Base-by-base conservation (phyloP, 2,797 vertebrate genomes). In the Smutsia gigantea region DNA sequence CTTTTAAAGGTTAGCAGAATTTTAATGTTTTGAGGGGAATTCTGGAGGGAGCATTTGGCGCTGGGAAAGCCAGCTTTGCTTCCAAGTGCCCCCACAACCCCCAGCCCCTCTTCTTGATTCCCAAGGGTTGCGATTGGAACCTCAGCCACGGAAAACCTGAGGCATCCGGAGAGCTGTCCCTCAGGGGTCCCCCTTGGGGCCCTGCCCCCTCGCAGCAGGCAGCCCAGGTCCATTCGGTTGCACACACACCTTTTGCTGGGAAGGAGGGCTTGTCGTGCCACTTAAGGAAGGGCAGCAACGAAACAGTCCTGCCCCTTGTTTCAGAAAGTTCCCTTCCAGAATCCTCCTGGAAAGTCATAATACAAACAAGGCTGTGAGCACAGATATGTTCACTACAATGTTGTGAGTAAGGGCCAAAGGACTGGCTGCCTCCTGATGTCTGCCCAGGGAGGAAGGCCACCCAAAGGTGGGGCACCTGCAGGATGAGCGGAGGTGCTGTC, bases 1-100 rank as follows among this genome's bases (percentile, higher is more conserved):
- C 74, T 69, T 75, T 86, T 87, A 63, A 74, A 93, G 21, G 5
- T 87, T 42, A 55, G n/a, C 15, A 57, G 42, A 68, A 85, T 71
- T 57, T 78, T 90, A 12, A 2, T 34, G 66, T 84, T 25, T 71
- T 90, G 57, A 74, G 51, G 37, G 91, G 49, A 66, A 63, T 55
- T 51, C 19, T 81, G 29, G 31, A 46, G 68, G 37, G 55, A 74
- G 37, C 55, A n/a, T 21, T 11, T 87, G 49, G 53, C 42, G 46
- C 29, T 53, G 21, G 37, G 59, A 77, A 55, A 87, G 19, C 37
- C 46, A 63, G 17, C 2, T 72, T 59, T 61, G n/a, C 51, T 85
- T 23, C 55, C n/a, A 27, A 0, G 4, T 42, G 10, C 25, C 27
- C 42, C 68, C 5, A 25, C 53, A 74, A 9, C 7, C 17, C 17